A percentile compares a stretch with the other conserved stretches of the same genome.
Evolutionary conservation across 2,888 invertebrate species (phyloP).

Genomic region (Operophtera brumata): DNA sequence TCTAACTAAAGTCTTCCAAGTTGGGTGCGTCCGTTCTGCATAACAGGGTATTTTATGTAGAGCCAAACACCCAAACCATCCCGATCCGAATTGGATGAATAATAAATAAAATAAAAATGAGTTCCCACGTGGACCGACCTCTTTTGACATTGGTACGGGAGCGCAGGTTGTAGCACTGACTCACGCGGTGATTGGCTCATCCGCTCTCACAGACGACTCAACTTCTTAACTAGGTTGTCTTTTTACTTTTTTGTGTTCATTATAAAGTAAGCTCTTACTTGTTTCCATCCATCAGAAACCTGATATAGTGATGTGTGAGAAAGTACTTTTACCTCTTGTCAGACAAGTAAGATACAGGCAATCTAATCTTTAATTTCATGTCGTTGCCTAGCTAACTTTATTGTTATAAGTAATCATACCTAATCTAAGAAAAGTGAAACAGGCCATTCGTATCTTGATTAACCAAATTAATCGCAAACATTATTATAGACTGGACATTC

Average conservation of each 20-base stretch:
- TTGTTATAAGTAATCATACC: slow-evolving; percentile 3
- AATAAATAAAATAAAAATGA: not conserved
- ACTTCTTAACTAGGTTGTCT: slow-evolving; percentile 55
- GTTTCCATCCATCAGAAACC: slow-evolving; percentile 13
- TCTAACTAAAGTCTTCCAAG: no score
- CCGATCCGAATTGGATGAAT: not conserved
- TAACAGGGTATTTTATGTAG: no score
- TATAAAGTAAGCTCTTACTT: slow-evolving; percentile 14
- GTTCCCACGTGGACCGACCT: slow-evolving; percentile 30
- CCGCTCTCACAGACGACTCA: slow-evolving; percentile 69
- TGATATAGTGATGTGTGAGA: slow-evolving; percentile 18
- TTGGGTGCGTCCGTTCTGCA: no score
- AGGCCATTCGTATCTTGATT: not conserved
- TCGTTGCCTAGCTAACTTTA: slow-evolving; percentile 5
- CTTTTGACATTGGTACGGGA: slow-evolving; percentile 47
- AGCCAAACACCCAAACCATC: not conserved
- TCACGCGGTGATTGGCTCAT: slow-evolving; percentile 74
- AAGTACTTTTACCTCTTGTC: slow-evolving; percentile 21
- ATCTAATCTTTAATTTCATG: slow-evolving; percentile 6
- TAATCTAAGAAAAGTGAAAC: slow-evolving; percentile 5
- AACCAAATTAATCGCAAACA: slow-evolving; percentile 3
- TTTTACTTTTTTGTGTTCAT: slow-evolving; percentile 36
- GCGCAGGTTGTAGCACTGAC: slow-evolving; percentile 60
- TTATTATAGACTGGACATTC: slow-evolving; percentile 8
- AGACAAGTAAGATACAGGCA: not conserved